Evolutionary conservation across 2,113 vertebrate genomes (phyloP).

Genomic region (Etheostoma cragini): DNA sequence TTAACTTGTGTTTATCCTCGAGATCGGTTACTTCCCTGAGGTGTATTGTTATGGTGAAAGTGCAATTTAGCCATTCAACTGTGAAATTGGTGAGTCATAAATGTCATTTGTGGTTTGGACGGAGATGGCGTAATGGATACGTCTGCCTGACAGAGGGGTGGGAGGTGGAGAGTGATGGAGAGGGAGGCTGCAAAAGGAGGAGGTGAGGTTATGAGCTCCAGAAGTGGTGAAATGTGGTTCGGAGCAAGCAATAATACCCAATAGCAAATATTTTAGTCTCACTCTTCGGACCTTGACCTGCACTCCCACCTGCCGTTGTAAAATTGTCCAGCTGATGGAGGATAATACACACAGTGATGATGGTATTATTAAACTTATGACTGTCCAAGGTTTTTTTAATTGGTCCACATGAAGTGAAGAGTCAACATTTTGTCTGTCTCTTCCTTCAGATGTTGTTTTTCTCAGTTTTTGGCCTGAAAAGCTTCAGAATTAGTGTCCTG

Average conservation of each 20-base stretch:
- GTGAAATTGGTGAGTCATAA: conserved; percentile 71
- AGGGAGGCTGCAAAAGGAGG: conserved; percentile 1
- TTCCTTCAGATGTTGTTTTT: conserved; percentile 49
- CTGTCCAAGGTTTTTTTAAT: neutral
- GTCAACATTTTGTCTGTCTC: conserved; percentile 16
- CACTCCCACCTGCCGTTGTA: conserved; percentile 15
- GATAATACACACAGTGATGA: conserved; percentile 29
- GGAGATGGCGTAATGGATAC: conserved; percentile 60
- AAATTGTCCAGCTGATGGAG: conserved; percentile 38
- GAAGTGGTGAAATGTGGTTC: conserved; percentile 59
- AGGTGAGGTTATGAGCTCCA: conserved; percentile 27
- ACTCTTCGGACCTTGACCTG: conserved; percentile 35
- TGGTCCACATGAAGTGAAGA: neutral
- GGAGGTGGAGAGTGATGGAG: conserved; percentile 50
- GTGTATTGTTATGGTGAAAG: conserved; percentile 33
- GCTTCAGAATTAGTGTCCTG: neutral
- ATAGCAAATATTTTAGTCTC: conserved; percentile 61
- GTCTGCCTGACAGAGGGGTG: conserved; percentile 41
- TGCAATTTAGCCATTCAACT: conserved; percentile 30
- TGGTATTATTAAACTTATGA: conserved; percentile 46
- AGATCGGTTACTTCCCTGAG: conserved; percentile 23
- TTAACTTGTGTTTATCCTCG: neutral
- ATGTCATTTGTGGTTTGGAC: conserved; percentile 59
- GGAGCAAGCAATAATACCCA: conserved; percentile 56
- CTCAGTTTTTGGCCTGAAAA: conserved; percentile 14